Conservation (phyloP, 2,797 vertebrate genomes). For the Lophius americanus region DNA sequence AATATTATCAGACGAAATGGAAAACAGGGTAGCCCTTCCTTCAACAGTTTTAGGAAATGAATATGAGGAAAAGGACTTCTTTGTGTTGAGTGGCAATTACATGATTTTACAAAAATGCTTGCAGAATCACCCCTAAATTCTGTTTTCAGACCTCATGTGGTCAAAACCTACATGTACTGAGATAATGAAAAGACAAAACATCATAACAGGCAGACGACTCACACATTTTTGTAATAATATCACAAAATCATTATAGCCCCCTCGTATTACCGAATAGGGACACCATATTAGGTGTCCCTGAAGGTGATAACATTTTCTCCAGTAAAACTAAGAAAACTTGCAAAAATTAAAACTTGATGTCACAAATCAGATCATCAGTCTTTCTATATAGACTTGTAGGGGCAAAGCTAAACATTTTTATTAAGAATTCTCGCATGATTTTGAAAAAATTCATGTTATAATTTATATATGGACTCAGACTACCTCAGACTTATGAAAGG, state of each 20-base stretch:
- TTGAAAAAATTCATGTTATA: too few relatives aligned
- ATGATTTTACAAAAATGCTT: background rate
- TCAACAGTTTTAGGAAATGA: background rate
- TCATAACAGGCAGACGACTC: background rate
- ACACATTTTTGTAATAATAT: background rate
- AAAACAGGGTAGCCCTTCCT: background rate
- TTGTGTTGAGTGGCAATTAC: background rate
- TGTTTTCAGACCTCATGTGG: background rate
- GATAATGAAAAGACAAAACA: background rate
- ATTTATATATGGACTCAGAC: too few relatives aligned
- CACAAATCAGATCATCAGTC: too few relatives aligned
- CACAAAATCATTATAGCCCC: background rate
- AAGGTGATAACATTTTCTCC: too few relatives aligned
- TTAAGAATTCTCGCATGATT: too few relatives aligned
- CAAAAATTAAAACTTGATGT: too few relatives aligned
- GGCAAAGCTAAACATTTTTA: too few relatives aligned
- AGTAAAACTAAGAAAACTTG: too few relatives aligned
- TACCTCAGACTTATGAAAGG: too few relatives aligned
- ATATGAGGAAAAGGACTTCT: background rate
- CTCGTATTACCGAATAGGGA: too few relatives aligned
- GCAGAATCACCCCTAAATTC: background rate
- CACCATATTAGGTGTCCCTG: too few relatives aligned
- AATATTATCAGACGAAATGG: background rate
- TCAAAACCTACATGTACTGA: background rate
- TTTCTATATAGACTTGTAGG: too few relatives aligned